Conservation (phyloP, 2,797 vertebrate genomes). For the Sphaeramia orbicularis region DNA sequence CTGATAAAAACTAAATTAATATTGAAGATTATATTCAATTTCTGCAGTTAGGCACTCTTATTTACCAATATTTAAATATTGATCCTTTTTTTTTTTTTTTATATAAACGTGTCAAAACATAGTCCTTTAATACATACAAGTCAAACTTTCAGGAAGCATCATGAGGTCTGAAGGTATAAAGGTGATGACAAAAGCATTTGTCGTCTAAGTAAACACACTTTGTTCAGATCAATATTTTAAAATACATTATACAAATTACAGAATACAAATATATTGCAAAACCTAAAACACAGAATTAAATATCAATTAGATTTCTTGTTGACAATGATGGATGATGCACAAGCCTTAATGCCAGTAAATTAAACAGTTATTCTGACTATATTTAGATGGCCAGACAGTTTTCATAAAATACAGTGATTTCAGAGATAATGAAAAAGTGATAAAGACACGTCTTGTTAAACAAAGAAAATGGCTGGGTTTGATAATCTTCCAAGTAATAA, state of each 20-base stretch:
- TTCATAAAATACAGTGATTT: conserved; percentile 1
- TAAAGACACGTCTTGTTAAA: not conserved
- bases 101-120: not conserved
- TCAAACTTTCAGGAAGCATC: not conserved
- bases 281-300: no score
- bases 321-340: not conserved
- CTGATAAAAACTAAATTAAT: no score
- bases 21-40: no score
- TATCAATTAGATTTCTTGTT: not conserved
- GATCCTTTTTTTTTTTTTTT: no score
- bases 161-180: no score
- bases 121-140: not conserved
- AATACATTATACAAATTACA: not conserved
- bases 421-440: not conserved
- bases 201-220: no score
- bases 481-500: conserved; percentile 29
- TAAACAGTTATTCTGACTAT: not conserved
- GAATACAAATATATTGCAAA: no score
- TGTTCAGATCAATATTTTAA: not conserved
- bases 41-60: no score
- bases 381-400: conserved; percentile 12
- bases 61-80: no score
- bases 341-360: not conserved
- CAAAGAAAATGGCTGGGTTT: conserved; percentile 2
- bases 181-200: no score